phyloP scores from a whole-genome alignment of 2,113 vertebrate species.

The Chelonoidis abingdonii region DNA sequence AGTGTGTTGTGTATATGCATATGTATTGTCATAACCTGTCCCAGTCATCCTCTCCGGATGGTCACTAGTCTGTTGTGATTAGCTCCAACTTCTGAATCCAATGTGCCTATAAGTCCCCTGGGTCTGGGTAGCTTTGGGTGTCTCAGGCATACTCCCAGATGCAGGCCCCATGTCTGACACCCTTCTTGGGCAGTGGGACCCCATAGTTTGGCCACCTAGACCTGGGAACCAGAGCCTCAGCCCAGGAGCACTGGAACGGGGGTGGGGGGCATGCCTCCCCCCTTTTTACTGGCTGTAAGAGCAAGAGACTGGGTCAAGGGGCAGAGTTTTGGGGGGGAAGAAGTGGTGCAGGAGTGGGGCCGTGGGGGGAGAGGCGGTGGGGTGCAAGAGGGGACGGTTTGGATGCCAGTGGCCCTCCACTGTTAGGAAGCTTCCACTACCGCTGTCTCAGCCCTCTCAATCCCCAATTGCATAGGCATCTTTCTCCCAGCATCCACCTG shows the following conservation, averaged over 20 bases:
- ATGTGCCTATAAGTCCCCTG: background rate
- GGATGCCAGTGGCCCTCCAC: background rate
- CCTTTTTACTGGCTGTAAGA: too few species aligned
- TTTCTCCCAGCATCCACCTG: background rate
- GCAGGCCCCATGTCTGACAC: background rate
- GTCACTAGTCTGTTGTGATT: background rate
- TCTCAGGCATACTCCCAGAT: background rate
- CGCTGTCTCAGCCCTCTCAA: background rate
- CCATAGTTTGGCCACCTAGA: background rate
- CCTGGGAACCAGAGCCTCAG: background rate
- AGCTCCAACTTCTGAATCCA: background rate
- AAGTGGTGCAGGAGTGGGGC: background rate
- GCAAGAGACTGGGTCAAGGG: too few species aligned
- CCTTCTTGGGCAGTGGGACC: background rate
- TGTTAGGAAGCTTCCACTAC: background rate
- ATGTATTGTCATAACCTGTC: background rate
- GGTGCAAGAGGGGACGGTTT: too few species aligned
- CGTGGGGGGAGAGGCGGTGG: too few species aligned
- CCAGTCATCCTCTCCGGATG: background rate
- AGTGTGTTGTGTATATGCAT: background rate
- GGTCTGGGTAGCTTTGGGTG: background rate
- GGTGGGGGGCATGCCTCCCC: too few species aligned
- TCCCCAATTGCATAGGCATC: background rate
- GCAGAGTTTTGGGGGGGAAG: too few species aligned
- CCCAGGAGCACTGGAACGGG: too few species aligned